Evolutionary conservation across 2,888 invertebrate species (phyloP).

Genomic region (Sinotaia quadrata): DNA sequence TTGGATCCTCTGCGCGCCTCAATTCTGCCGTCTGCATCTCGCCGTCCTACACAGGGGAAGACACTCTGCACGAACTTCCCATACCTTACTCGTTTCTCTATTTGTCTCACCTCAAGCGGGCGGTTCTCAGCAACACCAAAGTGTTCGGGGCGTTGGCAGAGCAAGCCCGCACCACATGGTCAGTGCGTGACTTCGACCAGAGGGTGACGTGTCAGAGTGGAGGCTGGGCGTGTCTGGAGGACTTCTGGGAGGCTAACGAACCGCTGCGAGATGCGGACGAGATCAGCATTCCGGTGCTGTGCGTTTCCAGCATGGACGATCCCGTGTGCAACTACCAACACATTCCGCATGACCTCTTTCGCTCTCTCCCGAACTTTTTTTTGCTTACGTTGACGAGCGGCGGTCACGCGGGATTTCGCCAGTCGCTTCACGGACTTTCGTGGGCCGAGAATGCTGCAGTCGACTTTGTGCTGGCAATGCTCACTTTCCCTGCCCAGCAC

Average conservation of each 20-base stretch:
- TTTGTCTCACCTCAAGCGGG: constrained; percentile 48
- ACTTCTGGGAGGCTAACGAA: constrained; percentile 65
- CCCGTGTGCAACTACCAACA: constrained; percentile 53
- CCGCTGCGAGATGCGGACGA: constrained; percentile 66
- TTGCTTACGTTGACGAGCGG: constrained; percentile 58
- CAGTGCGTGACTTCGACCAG: constrained; percentile 50
- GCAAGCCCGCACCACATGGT: constrained; percentile 42
- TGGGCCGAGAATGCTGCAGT: constrained; percentile 57
- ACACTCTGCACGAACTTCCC: constrained; percentile 24
- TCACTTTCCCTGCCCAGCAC: no score
- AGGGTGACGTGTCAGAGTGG: constrained; percentile 26
- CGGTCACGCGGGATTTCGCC: constrained; percentile 66
- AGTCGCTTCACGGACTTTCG: constrained; percentile 42
- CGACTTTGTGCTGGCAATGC: constrained; percentile 54
- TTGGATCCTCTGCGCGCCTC: constrained; percentile 59
- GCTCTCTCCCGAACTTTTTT: constrained; percentile 63
- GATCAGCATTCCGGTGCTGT: constrained; percentile 62
- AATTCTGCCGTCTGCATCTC: constrained; percentile 61
- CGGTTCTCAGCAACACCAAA: constrained; percentile 50
- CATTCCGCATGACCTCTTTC: constrained; percentile 63
- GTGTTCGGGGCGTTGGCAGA: constrained; percentile 53
- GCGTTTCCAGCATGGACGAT: constrained; percentile 64
- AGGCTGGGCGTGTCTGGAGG: constrained; percentile 44
- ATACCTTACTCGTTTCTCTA: constrained; percentile 52
- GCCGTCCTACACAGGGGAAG: constrained; percentile 44